These are phyloP conservation scores for Tipula confusa DNA, from an alignment of 2,888 invertebrate species.

Conservation along the genomic window DNA sequence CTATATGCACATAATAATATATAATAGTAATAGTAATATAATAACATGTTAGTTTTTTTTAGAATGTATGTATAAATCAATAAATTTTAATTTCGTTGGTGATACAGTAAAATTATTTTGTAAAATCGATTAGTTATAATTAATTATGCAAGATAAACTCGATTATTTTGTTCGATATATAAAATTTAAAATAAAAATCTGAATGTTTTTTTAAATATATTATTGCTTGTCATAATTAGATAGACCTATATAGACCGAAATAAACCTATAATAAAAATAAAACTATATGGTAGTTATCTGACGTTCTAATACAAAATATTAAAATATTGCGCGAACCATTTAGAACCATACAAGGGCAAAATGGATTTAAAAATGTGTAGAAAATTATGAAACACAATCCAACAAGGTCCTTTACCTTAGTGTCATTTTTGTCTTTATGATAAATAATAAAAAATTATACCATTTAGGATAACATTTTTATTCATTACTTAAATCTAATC, in stretches of 20 bases:
- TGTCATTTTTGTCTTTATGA: too few relatives aligned
- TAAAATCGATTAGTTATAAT: not conserved
- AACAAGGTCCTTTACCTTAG: too few relatives aligned
- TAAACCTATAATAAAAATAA: too few relatives aligned
- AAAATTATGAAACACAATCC: too few relatives aligned
- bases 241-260: too few relatives aligned
- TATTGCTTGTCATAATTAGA: not conserved
- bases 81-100: not conserved
- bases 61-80: too few relatives aligned
- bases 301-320: too few relatives aligned
- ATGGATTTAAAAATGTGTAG: too few relatives aligned
- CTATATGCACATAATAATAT: not conserved
- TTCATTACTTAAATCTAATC: not conserved
- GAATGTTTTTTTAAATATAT: not conserved
- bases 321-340: too few relatives aligned
- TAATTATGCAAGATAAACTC: not conserved
- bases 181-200: not conserved
- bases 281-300: too few relatives aligned
- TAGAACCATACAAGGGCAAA: too few relatives aligned
- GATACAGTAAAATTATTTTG: not conserved
- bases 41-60: not conserved
- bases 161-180: not conserved
- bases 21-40: not conserved
- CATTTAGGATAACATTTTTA: not conserved
- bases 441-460: too few relatives aligned